Percentiles rank a stretch among this genome's conserved stretches.
Conservation (phyloP, 2,888 invertebrate genomes). For the Drosophila parthenogenetica region DNA sequence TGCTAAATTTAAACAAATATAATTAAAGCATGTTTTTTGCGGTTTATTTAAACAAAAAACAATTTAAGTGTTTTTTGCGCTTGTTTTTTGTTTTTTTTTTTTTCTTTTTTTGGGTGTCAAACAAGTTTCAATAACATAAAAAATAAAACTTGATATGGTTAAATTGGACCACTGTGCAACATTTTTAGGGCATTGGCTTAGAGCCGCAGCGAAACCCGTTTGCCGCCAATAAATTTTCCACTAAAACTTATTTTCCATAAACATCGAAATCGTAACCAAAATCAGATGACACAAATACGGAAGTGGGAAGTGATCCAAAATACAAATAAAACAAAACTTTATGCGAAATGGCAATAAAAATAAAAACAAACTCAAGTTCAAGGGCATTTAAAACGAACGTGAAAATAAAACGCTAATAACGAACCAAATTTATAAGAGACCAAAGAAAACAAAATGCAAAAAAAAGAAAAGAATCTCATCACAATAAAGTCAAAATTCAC, state of each 20-base stretch:
- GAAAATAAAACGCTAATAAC: slow-evolving; percentile 35
- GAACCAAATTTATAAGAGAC: slow-evolving; percentile 24
- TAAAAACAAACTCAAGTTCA: slow-evolving; percentile 47
- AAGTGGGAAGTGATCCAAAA: slow-evolving; percentile 42
- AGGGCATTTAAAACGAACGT: slow-evolving; percentile 37
- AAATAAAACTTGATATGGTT: background rate
- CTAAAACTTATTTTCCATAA: slow-evolving; percentile 38
- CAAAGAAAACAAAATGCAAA: slow-evolving; percentile 13
- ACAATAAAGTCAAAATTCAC: background rate
- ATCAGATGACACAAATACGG: slow-evolving; percentile 30
- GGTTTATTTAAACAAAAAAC: no score
- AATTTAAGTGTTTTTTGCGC: no score
- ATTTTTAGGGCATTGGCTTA: slow-evolving; percentile 49
- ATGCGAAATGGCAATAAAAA: background rate
- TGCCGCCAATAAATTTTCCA: slow-evolving; percentile 39
- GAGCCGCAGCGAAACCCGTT: slow-evolving; percentile 30
- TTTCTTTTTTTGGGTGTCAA: background rate
- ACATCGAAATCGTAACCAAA: background rate
- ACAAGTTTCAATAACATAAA: background rate
- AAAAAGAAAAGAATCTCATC: no score
- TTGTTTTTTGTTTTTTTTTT: no score
- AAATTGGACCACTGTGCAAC: slow-evolving; percentile 28
- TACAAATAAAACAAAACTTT: slow-evolving; percentile 9
- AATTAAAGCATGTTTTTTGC: no score
- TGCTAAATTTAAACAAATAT: no score